A percentile compares a stretch with the other conserved stretches of the same genome.
phyloP scores from a whole-genome alignment of 2,797 vertebrate genomes.

The Aldrovandia affinis region DNA sequence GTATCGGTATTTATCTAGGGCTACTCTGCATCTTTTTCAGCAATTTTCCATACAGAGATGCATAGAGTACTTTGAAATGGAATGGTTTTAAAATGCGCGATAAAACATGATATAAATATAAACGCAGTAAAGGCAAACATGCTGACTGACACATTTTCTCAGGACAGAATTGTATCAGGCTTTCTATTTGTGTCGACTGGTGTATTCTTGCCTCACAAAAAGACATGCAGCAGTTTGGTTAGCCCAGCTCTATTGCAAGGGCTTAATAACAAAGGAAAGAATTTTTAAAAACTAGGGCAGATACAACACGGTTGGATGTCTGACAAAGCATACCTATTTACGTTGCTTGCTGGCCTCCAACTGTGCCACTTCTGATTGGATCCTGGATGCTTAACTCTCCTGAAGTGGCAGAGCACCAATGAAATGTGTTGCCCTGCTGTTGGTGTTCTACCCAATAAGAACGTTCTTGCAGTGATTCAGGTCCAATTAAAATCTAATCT shows the following conservation, averaged over 20 bases:
- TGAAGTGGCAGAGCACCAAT: conserved; percentile 56
- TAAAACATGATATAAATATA: background rate
- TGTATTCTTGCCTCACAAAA: background rate
- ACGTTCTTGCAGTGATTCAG: conserved; percentile 48
- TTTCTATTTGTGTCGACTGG: background rate
- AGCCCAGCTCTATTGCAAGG: too few species aligned
- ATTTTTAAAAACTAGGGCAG: conserved; percentile 9
- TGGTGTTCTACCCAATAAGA: conserved; percentile 35
- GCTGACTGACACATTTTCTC: background rate
- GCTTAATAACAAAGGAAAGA: background rate
- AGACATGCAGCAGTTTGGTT: too few species aligned
- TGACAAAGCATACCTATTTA: conserved; percentile 10
- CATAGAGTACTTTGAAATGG: background rate
- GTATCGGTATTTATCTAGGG: background rate
- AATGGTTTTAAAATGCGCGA: background rate
- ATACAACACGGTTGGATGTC: background rate
- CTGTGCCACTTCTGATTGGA: conserved; percentile 39
- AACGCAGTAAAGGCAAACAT: background rate
- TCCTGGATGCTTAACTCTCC: conserved; percentile 58
- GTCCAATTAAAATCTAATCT: background rate
- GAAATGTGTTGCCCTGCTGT: conserved; percentile 62
- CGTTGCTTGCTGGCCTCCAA: conserved; percentile 54
- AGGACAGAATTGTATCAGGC: conserved; percentile 1
- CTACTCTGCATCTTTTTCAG: background rate
- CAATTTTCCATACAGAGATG: background rate